These are phyloP conservation scores for Melanargia galathea DNA, from an alignment of 2,888 invertebrate species.

Conservation along the genomic window DNA sequence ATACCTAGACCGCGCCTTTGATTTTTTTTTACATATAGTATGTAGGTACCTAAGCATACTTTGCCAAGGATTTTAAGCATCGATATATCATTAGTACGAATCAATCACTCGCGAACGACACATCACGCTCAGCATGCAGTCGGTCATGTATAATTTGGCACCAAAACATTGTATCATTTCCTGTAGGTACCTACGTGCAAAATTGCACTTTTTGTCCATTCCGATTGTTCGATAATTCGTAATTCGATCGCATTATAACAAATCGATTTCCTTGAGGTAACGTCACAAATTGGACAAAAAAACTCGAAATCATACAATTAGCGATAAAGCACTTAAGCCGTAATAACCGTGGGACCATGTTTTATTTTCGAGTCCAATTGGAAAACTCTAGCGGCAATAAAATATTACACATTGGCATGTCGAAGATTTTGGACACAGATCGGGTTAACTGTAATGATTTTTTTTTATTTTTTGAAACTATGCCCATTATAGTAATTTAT, in stretches of 20 bases:
- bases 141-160: conserved; percentile 36
- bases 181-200: conserved; percentile 41
- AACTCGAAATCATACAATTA: conserved; percentile 68
- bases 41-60: neutral
- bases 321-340: conserved; percentile 70
- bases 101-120: conserved; percentile 6
- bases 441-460: no score
- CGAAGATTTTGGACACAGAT: no score
- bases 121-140: conserved; percentile 12
- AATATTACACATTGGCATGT: no score
- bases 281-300: conserved; percentile 63
- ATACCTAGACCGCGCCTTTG: no score
- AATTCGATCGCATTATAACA: conserved; percentile 65
- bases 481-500: no score
- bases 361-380: conserved; percentile 43
- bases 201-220: conserved; percentile 44
- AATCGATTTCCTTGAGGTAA: conserved; percentile 69
- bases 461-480: no score
- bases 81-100: neutral
- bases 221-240: conserved; percentile 46
- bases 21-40: neutral
- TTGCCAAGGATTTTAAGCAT: neutral
- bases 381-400: conserved; percentile 42
- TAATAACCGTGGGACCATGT: conserved; percentile 71
- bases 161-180: conserved; percentile 43